Base-by-base conservation (phyloP, 2,797 vertebrate genomes). In the Gymnoscopelus microlampas region DNA sequence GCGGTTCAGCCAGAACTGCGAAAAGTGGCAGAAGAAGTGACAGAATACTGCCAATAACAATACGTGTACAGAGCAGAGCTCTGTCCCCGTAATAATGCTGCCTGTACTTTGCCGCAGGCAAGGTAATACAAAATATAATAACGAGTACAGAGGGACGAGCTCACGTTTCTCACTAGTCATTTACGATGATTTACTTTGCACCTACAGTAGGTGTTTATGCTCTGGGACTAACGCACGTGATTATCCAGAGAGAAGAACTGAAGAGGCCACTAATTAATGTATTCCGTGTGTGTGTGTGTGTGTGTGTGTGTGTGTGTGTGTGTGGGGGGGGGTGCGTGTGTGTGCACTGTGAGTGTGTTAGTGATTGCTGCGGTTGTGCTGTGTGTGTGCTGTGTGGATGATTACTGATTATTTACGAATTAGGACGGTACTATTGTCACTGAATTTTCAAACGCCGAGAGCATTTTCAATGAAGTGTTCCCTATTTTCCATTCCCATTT, bases 181-280 rank as follows among this genome's bases (percentile, higher is more conserved):
- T 29, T 15, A 48, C 10, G 56, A 73, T 76, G 67, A 82, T 85
- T 88, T 87, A 73, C 60, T 84, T 60, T 84, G 66, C 69, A 81
- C 63, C 67, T 80, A 62, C 44, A 68, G 19, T 44, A n/a, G 48
- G 80, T 91, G 82, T 89, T 91, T 84, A 84, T 71, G 78, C 76
- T 82, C 54, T 62, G 63, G 79, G 80, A 79, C 78, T 85, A 80
- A 81, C 72, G 59, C 69, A 81, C 51, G 71, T 74, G 69, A 77
- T 84, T 86, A 76, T 68, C 61, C 54, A 76, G 60, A 66, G 74
- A 86, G 82, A 83, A 63, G 55, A 51, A 51, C 39, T 44, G 39
- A 44, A 44, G 83, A 76, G 76, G 71, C 63, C 78, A 72, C 75
- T 83, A 88, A 89, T 88, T 85, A 88, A 77, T 80, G 71, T 58